Evolutionary conservation across 2,797 vertebrate species (phyloP).

Genomic region (Galaxias olidus): DNA sequence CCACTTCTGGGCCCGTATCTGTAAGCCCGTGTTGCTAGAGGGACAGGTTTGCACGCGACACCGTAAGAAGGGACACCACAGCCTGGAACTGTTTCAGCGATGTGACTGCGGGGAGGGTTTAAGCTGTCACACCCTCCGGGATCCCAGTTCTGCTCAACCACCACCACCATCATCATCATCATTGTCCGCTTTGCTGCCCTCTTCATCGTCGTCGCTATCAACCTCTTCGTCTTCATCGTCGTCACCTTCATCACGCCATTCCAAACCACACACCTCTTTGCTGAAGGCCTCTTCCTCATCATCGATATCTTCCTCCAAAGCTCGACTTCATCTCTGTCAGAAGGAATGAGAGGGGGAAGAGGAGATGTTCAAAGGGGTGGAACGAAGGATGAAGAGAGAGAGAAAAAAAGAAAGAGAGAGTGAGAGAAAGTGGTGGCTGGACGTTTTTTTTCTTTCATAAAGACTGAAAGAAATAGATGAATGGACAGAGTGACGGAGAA

Average conservation of each 20-base stretch:
- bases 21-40: slow-evolving; percentile 86
- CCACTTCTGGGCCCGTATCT: slow-evolving; percentile 95
- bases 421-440: not conserved
- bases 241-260: not conserved
- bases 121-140: slow-evolving; percentile 80
- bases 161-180: slow-evolving; percentile 28
- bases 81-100: slow-evolving; percentile 91
- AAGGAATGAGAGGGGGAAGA: slow-evolving; percentile 60
- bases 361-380: not conserved
- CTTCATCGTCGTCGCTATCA: not conserved
- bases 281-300: not conserved
- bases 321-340: slow-evolving; percentile 88
- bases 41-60: slow-evolving; percentile 90
- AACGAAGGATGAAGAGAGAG: not conserved
- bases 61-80: slow-evolving; percentile 79
- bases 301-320: slow-evolving; percentile 60
- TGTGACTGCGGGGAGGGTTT: slow-evolving; percentile 86
- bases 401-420: not conserved
- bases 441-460: too few relatives aligned
- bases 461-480: too few relatives aligned
- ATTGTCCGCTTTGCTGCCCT: too few relatives aligned
- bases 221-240: not conserved
- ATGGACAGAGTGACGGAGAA: too few relatives aligned
- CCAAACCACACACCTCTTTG: not conserved
- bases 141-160: slow-evolving; percentile 64